phyloP scores from a whole-genome alignment of 2,888 invertebrate species.

The Carterocephalus palaemon region DNA sequence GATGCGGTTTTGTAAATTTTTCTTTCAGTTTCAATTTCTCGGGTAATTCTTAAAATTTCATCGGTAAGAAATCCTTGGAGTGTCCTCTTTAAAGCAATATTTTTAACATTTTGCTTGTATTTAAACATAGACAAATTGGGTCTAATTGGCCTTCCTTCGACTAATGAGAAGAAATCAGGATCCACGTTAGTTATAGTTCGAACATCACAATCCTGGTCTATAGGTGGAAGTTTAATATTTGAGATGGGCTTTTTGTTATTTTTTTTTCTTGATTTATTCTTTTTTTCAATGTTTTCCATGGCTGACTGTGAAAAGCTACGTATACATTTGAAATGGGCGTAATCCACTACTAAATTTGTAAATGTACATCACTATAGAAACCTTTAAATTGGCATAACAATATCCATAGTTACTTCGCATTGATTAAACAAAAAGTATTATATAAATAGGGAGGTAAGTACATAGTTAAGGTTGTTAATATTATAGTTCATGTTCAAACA shows the following conservation, averaged over 20 bases:
- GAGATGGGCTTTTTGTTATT: constrained; percentile 47
- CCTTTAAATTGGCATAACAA: no score
- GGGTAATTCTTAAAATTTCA: constrained; percentile 64
- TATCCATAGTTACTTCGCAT: no score
- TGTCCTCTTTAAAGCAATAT: constrained; percentile 60
- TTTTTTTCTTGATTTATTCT: constrained; percentile 43
- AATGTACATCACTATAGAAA: constrained; percentile 64
- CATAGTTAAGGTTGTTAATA: no score
- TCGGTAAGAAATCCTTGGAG: constrained; percentile 60
- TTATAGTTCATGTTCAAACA: no score
- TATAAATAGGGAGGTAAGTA: no score
- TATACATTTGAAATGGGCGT: no score
- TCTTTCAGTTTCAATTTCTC: constrained; percentile 62
- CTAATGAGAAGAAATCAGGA: constrained; percentile 80
- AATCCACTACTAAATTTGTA: no score
- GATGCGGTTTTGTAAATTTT: constrained; percentile 56
- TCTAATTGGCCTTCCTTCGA: constrained; percentile 79
- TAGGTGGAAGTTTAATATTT: constrained; percentile 63
- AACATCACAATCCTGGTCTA: constrained; percentile 44
- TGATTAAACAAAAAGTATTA: no score
- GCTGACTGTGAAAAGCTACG: no score
- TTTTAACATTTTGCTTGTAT: constrained; percentile 76
- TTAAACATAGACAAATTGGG: constrained; percentile 74
- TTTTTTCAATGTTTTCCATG: constrained; percentile 37
- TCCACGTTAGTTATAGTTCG: constrained; percentile 80